Evolutionary conservation across 2,113 vertebrate species (phyloP).

Genomic region (Peromyscus polionotus): DNA sequence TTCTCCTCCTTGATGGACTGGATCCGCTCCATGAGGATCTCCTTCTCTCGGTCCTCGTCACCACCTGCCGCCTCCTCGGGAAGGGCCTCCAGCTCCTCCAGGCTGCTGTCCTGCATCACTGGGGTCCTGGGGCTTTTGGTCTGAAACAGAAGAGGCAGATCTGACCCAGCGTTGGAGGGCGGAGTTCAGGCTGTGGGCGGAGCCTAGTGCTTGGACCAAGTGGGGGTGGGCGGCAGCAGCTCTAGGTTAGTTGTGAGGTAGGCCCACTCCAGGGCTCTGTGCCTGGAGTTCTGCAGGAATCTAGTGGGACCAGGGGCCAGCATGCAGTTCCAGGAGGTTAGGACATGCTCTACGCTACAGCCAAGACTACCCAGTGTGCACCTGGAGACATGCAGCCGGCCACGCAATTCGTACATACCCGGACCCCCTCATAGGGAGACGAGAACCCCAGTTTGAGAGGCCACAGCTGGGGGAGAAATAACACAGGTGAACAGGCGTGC

Average conservation of each 20-base stretch:
- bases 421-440: constrained; percentile 95
- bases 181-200: not conserved
- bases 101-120: constrained; percentile 41
- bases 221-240: not conserved
- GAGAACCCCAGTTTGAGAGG: constrained; percentile 97
- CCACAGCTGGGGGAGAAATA: constrained; percentile 93
- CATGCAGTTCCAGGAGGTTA: constrained; percentile 69
- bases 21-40: constrained; percentile 94
- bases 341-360: constrained; percentile 17
- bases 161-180: not conserved
- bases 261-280: not conserved
- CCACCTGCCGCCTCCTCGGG: constrained; percentile 91
- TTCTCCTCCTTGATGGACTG: constrained; percentile 98
- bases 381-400: constrained; percentile 64
- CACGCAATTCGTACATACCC: constrained; percentile 93
- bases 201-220: not conserved
- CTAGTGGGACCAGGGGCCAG: not conserved
- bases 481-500: constrained; percentile 81
- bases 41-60: constrained; percentile 90
- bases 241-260: constrained; percentile 49
- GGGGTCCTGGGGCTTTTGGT: constrained; percentile 84
- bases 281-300: not conserved
- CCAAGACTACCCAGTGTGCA: constrained; percentile 72
- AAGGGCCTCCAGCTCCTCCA: constrained; percentile 86
- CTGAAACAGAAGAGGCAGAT: constrained; percentile 64